Percentiles rank a stretch among this genome's conserved stretches.
These are phyloP conservation scores for Zaprionus vittiger DNA, from an alignment of 1,140 invertebrate genomes.

Conservation along the genomic window DNA sequence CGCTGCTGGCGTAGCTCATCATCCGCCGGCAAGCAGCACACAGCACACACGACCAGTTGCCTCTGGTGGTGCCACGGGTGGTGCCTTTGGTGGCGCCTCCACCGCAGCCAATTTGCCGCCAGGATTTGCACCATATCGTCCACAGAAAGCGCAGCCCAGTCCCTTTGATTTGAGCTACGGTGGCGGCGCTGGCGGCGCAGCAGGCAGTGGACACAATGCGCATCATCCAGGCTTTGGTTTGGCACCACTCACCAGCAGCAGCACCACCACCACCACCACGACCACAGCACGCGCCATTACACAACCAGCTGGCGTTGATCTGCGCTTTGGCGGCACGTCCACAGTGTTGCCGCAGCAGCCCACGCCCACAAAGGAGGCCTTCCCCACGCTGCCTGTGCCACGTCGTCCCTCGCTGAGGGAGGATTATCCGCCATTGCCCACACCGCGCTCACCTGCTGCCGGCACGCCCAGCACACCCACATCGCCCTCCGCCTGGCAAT, in stretches of 20 bases:
- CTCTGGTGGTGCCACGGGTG: neutral
- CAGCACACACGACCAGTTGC: neutral
- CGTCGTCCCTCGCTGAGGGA: constrained; percentile 70
- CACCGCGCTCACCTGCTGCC: constrained; percentile 46
- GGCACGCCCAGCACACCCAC: constrained; percentile 35
- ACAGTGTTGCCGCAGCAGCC: constrained; percentile 52
- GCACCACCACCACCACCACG: constrained; percentile 31
- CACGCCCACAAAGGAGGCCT: constrained; percentile 60
- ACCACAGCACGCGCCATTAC: constrained; percentile 34
- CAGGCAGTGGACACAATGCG: constrained; percentile 10
- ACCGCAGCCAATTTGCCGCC: constrained; percentile 62
- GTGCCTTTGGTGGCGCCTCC: neutral
- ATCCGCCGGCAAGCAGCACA: neutral
- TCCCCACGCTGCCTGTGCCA: constrained; percentile 64
- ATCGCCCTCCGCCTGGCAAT: constrained; percentile 64
- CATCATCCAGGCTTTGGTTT: constrained; percentile 58
- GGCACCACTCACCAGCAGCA: constrained; percentile 38
- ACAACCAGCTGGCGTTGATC: constrained; percentile 50
- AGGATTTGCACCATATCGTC: constrained; percentile 70
- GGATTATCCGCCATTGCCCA: constrained; percentile 66
- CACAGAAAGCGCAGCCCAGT: constrained; percentile 70
- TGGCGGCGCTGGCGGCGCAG: constrained; percentile 45
- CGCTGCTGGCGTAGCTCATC: neutral
- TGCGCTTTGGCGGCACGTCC: constrained; percentile 61
- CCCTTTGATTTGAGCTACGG: constrained; percentile 79